Evolutionary conservation across 2,797 vertebrate genomes (phyloP).

Genomic region (Parauchenoglanis ngamensis): DNA sequence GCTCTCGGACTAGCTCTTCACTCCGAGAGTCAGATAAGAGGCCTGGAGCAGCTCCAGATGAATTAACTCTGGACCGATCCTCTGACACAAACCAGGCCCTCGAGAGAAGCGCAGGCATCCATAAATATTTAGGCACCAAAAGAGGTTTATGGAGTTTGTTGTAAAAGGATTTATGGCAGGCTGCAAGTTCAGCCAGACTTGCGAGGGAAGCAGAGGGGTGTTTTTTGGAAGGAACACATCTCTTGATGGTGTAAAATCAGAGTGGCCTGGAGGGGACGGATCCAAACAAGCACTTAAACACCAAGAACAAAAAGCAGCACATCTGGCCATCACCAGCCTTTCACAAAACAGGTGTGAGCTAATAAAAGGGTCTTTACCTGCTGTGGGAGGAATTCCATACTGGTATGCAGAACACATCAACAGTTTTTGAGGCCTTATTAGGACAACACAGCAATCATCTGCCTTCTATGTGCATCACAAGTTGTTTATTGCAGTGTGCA

Average conservation of each 20-base stretch:
- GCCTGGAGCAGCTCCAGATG: slow-evolving; percentile 73
- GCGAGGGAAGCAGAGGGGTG: slow-evolving; percentile 58
- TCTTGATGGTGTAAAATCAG: slow-evolving; percentile 63
- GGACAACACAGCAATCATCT: slow-evolving; percentile 50
- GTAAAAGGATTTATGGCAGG: slow-evolving; percentile 80
- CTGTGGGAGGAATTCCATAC: slow-evolving; percentile 50
- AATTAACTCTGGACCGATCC: slow-evolving; percentile 69
- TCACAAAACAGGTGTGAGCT: slow-evolving; percentile 74
- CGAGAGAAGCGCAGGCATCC: slow-evolving; percentile 75
- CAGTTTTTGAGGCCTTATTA: slow-evolving; percentile 66
- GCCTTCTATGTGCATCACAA: slow-evolving; percentile 24
- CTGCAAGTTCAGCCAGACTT: slow-evolving; percentile 70
- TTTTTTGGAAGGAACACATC: slow-evolving; percentile 63
- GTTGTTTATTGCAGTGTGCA: slow-evolving; percentile 32
- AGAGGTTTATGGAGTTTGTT: slow-evolving; percentile 82
- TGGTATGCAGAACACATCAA: slow-evolving; percentile 61
- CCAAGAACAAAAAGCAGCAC: slow-evolving; percentile 70
- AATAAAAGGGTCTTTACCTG: slow-evolving; percentile 55
- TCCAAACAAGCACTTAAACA: slow-evolving; percentile 74
- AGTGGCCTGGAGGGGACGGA: slow-evolving; percentile 62
- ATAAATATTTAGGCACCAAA: slow-evolving; percentile 83
- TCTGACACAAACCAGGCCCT: slow-evolving; percentile 77
- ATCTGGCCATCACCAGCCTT: slow-evolving; percentile 64
- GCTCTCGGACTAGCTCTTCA: slow-evolving; percentile 56
- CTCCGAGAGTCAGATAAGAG: slow-evolving; percentile 71